These are phyloP conservation scores for Bombus consobrinus DNA, from an alignment of 1,140 invertebrate genomes.

Conservation along the genomic window DNA sequence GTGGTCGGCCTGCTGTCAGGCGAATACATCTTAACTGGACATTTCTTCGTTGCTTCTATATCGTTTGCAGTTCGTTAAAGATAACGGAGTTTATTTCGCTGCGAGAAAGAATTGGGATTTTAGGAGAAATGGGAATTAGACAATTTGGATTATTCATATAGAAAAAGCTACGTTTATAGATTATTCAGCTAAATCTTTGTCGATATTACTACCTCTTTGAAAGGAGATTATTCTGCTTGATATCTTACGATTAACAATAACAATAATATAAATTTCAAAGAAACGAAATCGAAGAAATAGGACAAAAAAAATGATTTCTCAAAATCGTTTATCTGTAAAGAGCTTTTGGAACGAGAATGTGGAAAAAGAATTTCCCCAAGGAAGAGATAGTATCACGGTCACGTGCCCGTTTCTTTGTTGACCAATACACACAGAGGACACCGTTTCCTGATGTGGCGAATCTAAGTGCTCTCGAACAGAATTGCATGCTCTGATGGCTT, in stretches of 20 bases:
- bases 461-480: slow-evolving; percentile 47
- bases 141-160: neutral
- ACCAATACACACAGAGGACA: neutral
- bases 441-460: slow-evolving; percentile 48
- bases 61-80: neutral
- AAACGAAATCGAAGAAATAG: neutral
- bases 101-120: neutral
- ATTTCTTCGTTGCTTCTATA: neutral
- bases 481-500: slow-evolving; percentile 56
- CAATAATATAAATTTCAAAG: neutral
- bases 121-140: neutral
- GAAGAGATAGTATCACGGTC: neutral
- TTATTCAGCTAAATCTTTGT: too few relatives aligned
- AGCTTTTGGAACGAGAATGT: neutral
- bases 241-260: neutral
- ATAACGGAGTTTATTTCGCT: neutral
- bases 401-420: slow-evolving; percentile 18
- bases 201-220: too few relatives aligned
- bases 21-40: neutral
- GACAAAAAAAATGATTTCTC: neutral
- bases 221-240: neutral
- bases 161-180: neutral
- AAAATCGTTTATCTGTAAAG: neutral
- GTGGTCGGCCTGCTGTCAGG: neutral
- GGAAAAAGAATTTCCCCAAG: neutral